Conservation (phyloP, 2,888 invertebrate genomes). For the Andrena bucephala region DNA sequence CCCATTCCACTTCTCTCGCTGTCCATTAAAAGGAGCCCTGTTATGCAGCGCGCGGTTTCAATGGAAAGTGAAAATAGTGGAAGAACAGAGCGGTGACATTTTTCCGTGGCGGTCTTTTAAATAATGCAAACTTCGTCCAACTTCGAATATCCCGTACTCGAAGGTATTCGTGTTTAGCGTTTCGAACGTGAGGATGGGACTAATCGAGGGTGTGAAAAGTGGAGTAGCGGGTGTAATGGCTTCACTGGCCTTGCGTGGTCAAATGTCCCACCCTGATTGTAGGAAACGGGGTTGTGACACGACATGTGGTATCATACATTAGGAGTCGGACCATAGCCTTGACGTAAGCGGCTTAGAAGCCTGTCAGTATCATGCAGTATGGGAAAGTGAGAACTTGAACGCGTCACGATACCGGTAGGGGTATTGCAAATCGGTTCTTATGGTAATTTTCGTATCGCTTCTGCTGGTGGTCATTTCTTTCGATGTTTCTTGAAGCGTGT, state of each 20-base stretch:
- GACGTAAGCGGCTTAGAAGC: constrained; percentile 57
- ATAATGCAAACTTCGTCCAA: too few relatives aligned
- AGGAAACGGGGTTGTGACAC: constrained; percentile 28
- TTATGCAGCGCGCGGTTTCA: neutral
- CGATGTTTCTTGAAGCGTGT: too few relatives aligned
- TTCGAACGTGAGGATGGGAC: too few relatives aligned
- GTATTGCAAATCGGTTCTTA: neutral
- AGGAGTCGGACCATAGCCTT: constrained; percentile 43
- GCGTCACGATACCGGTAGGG: neutral
- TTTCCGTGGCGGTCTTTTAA: neutral
- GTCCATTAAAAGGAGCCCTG: neutral
- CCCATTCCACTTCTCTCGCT: neutral
- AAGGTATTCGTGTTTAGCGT: too few relatives aligned
- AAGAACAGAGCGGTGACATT: neutral
- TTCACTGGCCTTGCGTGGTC: constrained; percentile 5
- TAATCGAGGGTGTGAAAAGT: neutral
- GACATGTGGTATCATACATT: neutral
- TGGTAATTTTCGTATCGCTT: neutral
- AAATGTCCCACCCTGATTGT: neutral
- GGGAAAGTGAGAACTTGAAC: constrained; percentile 14
- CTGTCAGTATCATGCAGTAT: constrained; percentile 34
- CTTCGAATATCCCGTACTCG: too few relatives aligned
- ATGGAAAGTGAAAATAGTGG: neutral
- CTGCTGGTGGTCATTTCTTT: neutral
- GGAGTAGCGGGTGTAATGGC: neutral